These are phyloP conservation scores for Polyommatus icarus DNA, from an alignment of 2,888 invertebrate species.

Conservation along the genomic window DNA sequence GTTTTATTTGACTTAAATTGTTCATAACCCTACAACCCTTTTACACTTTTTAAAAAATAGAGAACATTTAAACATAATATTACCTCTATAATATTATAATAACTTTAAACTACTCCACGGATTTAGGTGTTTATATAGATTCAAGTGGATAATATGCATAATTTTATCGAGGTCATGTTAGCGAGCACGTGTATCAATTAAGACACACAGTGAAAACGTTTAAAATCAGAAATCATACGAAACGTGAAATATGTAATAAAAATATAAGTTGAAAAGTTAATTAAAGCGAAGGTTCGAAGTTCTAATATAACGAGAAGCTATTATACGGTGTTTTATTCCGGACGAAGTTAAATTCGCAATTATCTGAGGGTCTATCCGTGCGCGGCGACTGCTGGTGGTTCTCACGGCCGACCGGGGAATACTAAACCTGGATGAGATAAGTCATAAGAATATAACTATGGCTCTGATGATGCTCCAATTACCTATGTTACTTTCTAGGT, in stretches of 20 bases:
- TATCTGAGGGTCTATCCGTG: constrained; percentile 55
- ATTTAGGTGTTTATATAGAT: too few relatives aligned
- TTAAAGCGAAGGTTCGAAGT: constrained; percentile 1
- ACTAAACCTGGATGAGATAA: constrained; percentile 11
- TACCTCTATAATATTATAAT: too few relatives aligned
- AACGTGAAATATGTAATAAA: background rate
- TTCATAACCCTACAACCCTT: too few relatives aligned
- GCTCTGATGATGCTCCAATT: too few relatives aligned
- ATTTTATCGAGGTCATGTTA: too few relatives aligned
- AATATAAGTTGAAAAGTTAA: constrained; percentile 25
- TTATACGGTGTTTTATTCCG: constrained; percentile 27
- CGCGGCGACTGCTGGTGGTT: constrained; percentile 46
- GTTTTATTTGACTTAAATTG: too few relatives aligned
- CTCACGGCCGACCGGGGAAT: background rate
- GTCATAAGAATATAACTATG: background rate
- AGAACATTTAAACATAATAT: too few relatives aligned
- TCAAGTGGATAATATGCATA: too few relatives aligned
- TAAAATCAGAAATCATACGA: background rate
- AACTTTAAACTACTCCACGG: too few relatives aligned
- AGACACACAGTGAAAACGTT: too few relatives aligned
- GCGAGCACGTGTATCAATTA: background rate
- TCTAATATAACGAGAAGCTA: constrained; percentile 7
- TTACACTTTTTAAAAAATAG: too few relatives aligned
- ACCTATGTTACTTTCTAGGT: too few relatives aligned
- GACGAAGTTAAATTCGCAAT: constrained; percentile 56